A percentile compares a stretch with the other conserved stretches of the same genome.
Evolutionary conservation across 2,888 invertebrate species (phyloP).

Genomic region (Laothoe populi): DNA sequence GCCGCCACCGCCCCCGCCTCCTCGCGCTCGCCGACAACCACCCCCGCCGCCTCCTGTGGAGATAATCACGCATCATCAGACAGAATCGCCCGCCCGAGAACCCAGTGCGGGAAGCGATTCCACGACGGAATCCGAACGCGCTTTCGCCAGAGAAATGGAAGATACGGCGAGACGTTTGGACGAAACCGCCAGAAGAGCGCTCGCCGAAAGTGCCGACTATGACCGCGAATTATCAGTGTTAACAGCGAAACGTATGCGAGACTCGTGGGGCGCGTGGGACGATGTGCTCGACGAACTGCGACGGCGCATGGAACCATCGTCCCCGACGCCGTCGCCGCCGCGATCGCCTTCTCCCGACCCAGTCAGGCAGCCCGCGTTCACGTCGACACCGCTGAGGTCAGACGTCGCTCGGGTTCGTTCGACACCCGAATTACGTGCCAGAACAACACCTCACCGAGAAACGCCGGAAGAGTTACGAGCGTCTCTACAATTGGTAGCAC

Average conservation of each 20-base stretch:
- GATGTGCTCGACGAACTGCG: conserved; percentile 78
- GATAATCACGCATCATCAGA: conserved; percentile 49
- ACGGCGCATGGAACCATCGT: conserved; percentile 70
- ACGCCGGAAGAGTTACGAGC: conserved; percentile 80
- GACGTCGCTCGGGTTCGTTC: conserved; percentile 74
- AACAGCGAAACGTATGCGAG: conserved; percentile 76
- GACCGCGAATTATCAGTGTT: conserved; percentile 84
- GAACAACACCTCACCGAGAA: conserved; percentile 71
- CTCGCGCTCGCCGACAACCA: conserved; percentile 49
- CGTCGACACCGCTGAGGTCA: conserved; percentile 85
- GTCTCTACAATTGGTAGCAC: conserved; percentile 84
- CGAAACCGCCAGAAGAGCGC: conserved; percentile 69
- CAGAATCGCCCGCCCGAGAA: conserved; percentile 64
- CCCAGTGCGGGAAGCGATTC: conserved; percentile 78
- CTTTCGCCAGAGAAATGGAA: conserved; percentile 78
- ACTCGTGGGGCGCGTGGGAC: conserved; percentile 82
- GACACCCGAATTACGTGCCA: conserved; percentile 86
- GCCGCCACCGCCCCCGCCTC: conserved; percentile 67
- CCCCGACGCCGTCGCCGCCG: conserved; percentile 70
- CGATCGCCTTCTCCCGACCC: conserved; percentile 73
- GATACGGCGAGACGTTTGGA: conserved; percentile 75
- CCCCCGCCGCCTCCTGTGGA: conserved; percentile 61
- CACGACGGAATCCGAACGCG: conserved; percentile 77
- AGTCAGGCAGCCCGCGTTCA: conserved; percentile 76
- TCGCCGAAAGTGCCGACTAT: conserved; percentile 82